phyloP scores from a whole-genome alignment of 2,113 vertebrate species.

The Vulpes lagopus region DNA sequence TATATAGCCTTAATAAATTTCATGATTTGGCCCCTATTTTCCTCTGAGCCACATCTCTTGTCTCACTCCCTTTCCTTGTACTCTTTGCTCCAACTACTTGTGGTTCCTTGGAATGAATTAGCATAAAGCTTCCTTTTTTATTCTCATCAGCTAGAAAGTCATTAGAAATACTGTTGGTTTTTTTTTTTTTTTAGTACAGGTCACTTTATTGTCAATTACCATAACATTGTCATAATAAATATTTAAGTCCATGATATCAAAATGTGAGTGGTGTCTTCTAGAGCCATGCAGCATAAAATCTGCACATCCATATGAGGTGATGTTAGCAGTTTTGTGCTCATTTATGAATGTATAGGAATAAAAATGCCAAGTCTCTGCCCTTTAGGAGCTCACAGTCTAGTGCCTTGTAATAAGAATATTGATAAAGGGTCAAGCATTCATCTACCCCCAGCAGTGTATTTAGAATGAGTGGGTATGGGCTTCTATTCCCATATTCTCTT shows the following conservation, averaged over 20 bases:
- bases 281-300: neutral
- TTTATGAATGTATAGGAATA: neutral
- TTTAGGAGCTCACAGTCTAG: neutral
- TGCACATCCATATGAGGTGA: fast-evolving
- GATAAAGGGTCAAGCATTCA: neutral
- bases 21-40: neutral
- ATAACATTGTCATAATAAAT: neutral
- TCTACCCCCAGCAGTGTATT: neutral
- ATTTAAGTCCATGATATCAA: neutral
- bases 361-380: neutral
- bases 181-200: neutral
- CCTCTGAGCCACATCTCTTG: neutral
- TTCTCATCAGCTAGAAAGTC: neutral
- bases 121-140: neutral
- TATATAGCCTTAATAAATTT: neutral
- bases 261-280: neutral
- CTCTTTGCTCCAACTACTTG: neutral
- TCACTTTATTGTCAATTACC: neutral
- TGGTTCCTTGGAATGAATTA: neutral
- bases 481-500: neutral
- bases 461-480: neutral
- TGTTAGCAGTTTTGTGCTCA: neutral
- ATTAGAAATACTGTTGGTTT: neutral
- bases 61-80: neutral
- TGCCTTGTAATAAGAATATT: neutral